Conservation (phyloP, 2,888 invertebrate genomes). For the Ophioninae sp. region DNA sequence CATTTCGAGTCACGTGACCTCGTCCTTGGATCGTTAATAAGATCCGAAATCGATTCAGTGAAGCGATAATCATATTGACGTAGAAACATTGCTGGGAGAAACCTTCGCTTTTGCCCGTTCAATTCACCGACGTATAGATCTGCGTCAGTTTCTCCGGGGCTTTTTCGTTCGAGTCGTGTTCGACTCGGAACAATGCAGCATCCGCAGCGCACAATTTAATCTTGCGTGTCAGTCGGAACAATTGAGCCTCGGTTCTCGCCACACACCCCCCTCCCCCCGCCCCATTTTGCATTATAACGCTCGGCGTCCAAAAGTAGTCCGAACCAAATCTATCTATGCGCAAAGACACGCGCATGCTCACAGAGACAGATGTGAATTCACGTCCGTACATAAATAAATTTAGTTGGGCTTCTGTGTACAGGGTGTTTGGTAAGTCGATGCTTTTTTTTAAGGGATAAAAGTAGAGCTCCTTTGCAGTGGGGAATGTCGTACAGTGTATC, state of each 20-base stretch:
- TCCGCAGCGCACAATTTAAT: conserved; percentile 21
- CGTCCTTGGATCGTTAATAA: conserved; percentile 51
- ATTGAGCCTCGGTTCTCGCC: conserved; percentile 24
- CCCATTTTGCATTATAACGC: neutral
- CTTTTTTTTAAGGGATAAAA: too few relatives aligned
- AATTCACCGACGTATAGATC: conserved; percentile 10
- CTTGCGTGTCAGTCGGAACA: conserved; percentile 30
- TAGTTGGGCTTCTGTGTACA: too few relatives aligned
- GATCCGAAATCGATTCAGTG: conserved; percentile 42
- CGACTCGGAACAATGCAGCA: conserved; percentile 48
- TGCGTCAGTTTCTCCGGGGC: conserved; percentile 4
- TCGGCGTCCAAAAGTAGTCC: conserved; percentile 9
- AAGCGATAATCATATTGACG: conserved; percentile 41
- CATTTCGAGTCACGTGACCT: conserved; percentile 18
- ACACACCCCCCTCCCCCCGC: neutral
- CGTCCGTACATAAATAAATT: too few relatives aligned
- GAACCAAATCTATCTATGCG: conserved; percentile 1
- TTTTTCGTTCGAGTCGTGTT: conserved; percentile 19
- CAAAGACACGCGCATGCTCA: too few relatives aligned
- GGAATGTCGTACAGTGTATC: too few relatives aligned
- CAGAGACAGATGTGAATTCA: too few relatives aligned
- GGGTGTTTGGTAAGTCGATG: too few relatives aligned
- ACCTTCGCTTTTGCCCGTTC: conserved; percentile 36
- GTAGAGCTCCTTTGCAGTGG: too few relatives aligned
- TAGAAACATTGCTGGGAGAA: conserved; percentile 28